Base-by-base conservation (phyloP, 2,888 invertebrate genomes). In the Ypsolopha scabrella region DNA sequence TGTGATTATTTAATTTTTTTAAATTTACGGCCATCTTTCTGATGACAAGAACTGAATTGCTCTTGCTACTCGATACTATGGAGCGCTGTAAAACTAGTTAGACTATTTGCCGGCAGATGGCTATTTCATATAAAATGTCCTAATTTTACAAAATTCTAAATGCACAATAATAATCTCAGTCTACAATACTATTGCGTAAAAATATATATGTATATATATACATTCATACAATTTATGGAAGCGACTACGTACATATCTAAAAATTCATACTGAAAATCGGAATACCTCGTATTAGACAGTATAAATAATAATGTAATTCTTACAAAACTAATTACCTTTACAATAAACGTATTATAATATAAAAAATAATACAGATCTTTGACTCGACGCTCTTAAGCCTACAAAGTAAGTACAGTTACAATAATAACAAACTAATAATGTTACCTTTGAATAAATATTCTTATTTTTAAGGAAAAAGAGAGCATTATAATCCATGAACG, bases 331-430 rank as follows among this genome's bases (percentile, higher is more conserved):
- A 64, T 70, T 72, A 47, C 43, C 77, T 80, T 83, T 80, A 80
- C 70, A 78, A 71, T 80, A 81, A 81, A 85, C 75, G 76, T 79
- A 80, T 77, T 83, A 86, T 75, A 83, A 83, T 81, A 82, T 85
- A 85, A 70, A 79, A 82, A 82, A 83, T 86, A 86, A 86, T 86
- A 86, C 85, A 86, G 85, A 86, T 86, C 85, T 85, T 82, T 86
- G 85, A 85, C 85, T 86, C 78, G 75, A 79, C 77, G 75, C 75
- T 70, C 83, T 81, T 83, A 85, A 60, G 60, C 55, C 76, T 82
- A 81, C 61, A 60, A 75, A 75, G 75, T 79, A 81, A 80, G 76
- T 81, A 80, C 75, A 70, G 72, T 75, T 77, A 80, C 63, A 72
- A 70, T 72, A 70, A 73, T 76, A 77, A 79, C 75, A 78, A 79